A percentile compares a stretch with the other conserved stretches of the same genome.
These are phyloP conservation scores for Chaetura pelagica DNA, from an alignment of 2,113 vertebrate genomes.

Conservation along the genomic window DNA sequence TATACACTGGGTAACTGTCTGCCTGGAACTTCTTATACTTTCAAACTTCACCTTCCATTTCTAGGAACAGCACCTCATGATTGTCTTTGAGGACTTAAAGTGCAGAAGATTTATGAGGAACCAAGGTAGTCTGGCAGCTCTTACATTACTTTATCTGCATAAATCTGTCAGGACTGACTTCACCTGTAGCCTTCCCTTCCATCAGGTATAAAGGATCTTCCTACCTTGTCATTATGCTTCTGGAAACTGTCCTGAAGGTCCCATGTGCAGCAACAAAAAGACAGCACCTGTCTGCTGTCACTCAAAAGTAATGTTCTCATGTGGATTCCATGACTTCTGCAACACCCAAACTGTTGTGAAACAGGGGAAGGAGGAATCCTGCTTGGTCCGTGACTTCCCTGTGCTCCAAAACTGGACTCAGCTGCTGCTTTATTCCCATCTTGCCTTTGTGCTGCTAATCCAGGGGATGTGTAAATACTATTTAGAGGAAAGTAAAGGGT, in stretches of 20 bases:
- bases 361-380: neutral
- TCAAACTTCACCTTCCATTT: neutral
- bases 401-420: neutral
- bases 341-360: neutral
- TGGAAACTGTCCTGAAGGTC: neutral
- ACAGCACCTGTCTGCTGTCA: no score
- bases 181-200: neutral
- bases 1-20: neutral
- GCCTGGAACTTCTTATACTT: neutral
- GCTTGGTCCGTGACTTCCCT: neutral
- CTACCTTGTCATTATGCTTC: neutral
- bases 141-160: neutral
- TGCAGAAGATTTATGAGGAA: neutral
- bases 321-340: neutral
- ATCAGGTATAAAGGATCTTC: neutral
- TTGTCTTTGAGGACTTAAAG: neutral
- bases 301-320: neutral
- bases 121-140: neutral
- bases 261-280: neutral
- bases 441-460: neutral
- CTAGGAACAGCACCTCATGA: neutral
- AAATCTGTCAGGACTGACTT: neutral
- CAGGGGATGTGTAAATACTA: neutral
- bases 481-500: neutral
- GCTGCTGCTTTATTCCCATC: neutral